These are phyloP conservation scores for Connochaetes taurinus DNA, from an alignment of 2,113 vertebrate genomes.

Conservation along the genomic window DNA sequence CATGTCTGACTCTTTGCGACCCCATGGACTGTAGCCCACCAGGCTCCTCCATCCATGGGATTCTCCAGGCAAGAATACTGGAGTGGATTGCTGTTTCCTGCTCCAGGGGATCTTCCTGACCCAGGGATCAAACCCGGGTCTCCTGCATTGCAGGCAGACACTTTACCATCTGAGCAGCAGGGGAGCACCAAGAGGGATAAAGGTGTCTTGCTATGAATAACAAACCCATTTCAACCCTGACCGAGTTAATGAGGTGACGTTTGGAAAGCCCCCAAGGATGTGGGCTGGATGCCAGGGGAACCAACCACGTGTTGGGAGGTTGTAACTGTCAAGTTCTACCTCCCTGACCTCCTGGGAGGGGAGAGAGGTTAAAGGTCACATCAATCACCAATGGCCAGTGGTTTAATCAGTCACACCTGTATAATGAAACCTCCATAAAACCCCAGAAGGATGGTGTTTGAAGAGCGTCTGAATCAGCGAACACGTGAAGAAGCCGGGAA, in stretches of 20 bases:
- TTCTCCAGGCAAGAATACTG: not conserved
- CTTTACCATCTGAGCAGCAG: not conserved
- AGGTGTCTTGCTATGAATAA: not conserved
- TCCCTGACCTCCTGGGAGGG: not conserved
- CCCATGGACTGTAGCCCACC: not conserved
- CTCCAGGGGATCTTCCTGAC: not conserved
- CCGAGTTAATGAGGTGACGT: not conserved
- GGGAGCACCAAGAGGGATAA: not conserved
- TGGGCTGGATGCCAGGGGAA: not conserved
- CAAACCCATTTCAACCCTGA: not conserved
- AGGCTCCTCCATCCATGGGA: not conserved
- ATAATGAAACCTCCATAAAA: not conserved
- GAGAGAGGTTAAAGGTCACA: not conserved
- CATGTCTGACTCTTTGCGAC: fast-evolving
- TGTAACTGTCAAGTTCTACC: not conserved
- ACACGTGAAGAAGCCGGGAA: not conserved
- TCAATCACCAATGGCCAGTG: not conserved
- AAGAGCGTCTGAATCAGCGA: not conserved
- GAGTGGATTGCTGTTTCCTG: not conserved
- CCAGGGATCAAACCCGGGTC: not conserved
- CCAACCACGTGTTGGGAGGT: not conserved
- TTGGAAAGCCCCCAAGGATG: not conserved
- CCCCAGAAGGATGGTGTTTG: not conserved
- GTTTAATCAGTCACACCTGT: not conserved
- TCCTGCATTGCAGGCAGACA: not conserved